Evolutionary conservation across 1,140 invertebrate species (phyloP).

Genomic region (Phenacoccus solenopsis): DNA sequence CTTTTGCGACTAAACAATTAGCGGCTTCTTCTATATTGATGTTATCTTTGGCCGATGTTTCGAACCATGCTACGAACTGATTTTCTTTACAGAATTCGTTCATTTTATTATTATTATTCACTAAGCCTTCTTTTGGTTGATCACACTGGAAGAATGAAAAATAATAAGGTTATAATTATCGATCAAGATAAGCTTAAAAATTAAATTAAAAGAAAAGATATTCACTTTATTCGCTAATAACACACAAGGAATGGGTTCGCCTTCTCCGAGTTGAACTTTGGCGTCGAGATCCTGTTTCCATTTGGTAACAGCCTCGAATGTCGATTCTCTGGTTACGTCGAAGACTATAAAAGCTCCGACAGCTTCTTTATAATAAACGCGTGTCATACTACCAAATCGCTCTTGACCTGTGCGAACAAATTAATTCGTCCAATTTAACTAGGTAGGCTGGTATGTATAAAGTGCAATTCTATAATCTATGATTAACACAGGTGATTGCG

Average conservation of each 20-base stretch:
- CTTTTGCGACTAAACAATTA: slow-evolving; percentile 75
- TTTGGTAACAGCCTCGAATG: slow-evolving; percentile 90
- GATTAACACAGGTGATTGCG: too few species aligned
- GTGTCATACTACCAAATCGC: slow-evolving; percentile 96
- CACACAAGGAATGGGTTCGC: slow-evolving; percentile 86
- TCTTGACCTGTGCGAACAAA: slow-evolving; percentile 66
- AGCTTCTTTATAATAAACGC: slow-evolving; percentile 98
- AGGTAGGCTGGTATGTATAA: too few species aligned
- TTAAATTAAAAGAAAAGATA: too few species aligned
- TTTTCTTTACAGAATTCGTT: slow-evolving; percentile 92
- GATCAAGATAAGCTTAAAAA: too few species aligned
- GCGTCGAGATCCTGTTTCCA: slow-evolving; percentile 97
- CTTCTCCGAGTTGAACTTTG: slow-evolving; percentile 91
- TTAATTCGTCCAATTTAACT: too few species aligned
- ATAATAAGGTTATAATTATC: too few species aligned
- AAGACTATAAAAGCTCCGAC: slow-evolving; percentile 98
- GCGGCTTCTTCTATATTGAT: slow-evolving; percentile 95
- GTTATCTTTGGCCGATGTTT: slow-evolving; percentile 97
- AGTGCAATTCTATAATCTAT: too few species aligned
- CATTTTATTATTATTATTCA: slow-evolving; percentile 71
- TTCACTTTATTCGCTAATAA: slow-evolving; percentile 90
- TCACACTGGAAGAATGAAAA: slow-evolving; percentile 80
- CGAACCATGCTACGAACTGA: slow-evolving; percentile 92
- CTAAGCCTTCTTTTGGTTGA: slow-evolving; percentile 82
- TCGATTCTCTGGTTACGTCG: slow-evolving; percentile 82